phyloP scores from a whole-genome alignment of 2,888 invertebrate genomes.

The Eulithis testata region DNA sequence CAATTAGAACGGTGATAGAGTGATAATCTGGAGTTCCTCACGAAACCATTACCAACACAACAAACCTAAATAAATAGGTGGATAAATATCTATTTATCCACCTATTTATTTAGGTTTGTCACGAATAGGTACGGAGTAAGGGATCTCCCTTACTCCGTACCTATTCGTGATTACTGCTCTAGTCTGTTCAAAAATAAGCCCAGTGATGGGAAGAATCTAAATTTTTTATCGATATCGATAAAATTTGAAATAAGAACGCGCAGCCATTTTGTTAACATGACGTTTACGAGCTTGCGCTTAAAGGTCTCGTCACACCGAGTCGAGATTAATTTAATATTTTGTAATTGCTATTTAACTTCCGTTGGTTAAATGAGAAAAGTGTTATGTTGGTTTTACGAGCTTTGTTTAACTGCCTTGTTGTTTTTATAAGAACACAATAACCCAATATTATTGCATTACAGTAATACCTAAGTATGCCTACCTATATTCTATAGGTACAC shows the following conservation, averaged over 20 bases:
- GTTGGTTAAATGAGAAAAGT: conserved; percentile 62
- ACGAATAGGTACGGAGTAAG: no score
- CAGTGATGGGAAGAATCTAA: conserved; percentile 11
- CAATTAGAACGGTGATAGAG: not conserved
- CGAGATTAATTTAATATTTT: conserved; percentile 70
- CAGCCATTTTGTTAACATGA: conserved; percentile 62
- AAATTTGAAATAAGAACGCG: conserved; percentile 31
- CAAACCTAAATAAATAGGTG: no score
- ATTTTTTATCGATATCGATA: conserved; percentile 49
- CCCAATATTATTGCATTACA: conserved; percentile 5
- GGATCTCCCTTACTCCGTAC: no score
- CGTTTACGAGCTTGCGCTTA: conserved; percentile 58
- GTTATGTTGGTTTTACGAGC: conserved; percentile 51
- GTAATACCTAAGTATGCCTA: no score
- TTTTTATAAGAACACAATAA: conserved; percentile 33
- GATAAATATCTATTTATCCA: no score
- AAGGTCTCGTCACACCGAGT: conserved; percentile 41
- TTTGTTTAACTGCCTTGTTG: conserved; percentile 33
- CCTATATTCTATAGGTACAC: no score
- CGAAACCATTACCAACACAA: no score
- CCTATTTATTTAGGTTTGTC: no score
- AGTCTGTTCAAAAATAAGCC: not conserved
- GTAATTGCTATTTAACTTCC: conserved; percentile 69
- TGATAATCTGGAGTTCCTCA: not conserved
- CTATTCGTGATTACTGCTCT: no score